Evolutionary conservation across 2,113 vertebrate genomes (phyloP), one percentile per base, ranked within the genome.

Genomic region (Tyrannus savana): DNA sequence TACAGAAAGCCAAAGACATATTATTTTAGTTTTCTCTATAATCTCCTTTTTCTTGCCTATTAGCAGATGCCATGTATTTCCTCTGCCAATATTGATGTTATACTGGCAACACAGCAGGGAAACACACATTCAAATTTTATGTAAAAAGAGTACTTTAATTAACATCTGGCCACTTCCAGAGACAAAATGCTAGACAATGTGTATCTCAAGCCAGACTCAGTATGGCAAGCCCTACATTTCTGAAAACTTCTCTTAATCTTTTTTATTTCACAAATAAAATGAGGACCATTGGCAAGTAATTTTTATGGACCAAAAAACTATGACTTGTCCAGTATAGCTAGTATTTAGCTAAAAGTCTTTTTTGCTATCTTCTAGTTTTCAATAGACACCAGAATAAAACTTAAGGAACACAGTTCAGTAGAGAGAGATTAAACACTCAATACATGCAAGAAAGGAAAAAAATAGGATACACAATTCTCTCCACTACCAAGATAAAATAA

Each of bases 91-190:
- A 87, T 0, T 75, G 64, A 79, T 92, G 80, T 37, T 84, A 53
- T 52, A 37, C 10, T 96, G 84, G 77, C 89, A 96, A 46, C 14
- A 69, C 44, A 96, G 60, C 23, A 72, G 37, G 19, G 80, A 86
- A 95, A 67, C 64, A 76, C 81, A 89, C 21, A 0, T 87, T 91
- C 77, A 78, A 21, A 68, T 88, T 93, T 78, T 63, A n/a, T 87
- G 52, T 90, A 75, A 92, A 95, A 94, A 44, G 39, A 82, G 22
- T 67, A 46, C 25, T 96, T 84, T 89, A 88, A 94, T 94, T 96
- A 93, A 89, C 28, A 92, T 80, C 37, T 93, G 80, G 47, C 60
- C 72, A 84, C 35, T 75, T n/a, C 33, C 25, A 90, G 41, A 87
- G 60, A 93, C 25, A 86, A 89, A 91, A 84, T 58, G 28, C 19